A percentile compares a stretch with the other conserved stretches of the same genome.
phyloP scores from a whole-genome alignment of 2,113 vertebrate genomes.

The pig (Sus scrofa) region T2T-Sscrofa CM000817.6:159130501-159131000 shows the following conservation, averaged over 20 bases:
- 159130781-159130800: slow-evolving; percentile 12
- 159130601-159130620: background rate
- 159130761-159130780: background rate
- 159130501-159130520: background rate
- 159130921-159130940: background rate
- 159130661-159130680: background rate
- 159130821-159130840: slow-evolving; percentile 59
- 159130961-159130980: slow-evolving; percentile 30
- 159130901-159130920: slow-evolving; percentile 25
- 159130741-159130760: slow-evolving; percentile 53
- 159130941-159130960: background rate
- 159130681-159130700: background rate
- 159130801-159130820: slow-evolving; percentile 33
- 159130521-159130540: background rate
- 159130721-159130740: background rate
- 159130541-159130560: background rate
- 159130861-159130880: slow-evolving; percentile 64
- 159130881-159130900: slow-evolving; percentile 68
- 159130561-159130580: background rate
- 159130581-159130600: background rate
- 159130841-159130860: slow-evolving; percentile 51
- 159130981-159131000: background rate
- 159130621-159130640: background rate
- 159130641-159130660: background rate
- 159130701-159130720: background rate